phyloP scores from a whole-genome alignment of 2,888 invertebrate genomes.

The Agriopis leucophaearia region DNA sequence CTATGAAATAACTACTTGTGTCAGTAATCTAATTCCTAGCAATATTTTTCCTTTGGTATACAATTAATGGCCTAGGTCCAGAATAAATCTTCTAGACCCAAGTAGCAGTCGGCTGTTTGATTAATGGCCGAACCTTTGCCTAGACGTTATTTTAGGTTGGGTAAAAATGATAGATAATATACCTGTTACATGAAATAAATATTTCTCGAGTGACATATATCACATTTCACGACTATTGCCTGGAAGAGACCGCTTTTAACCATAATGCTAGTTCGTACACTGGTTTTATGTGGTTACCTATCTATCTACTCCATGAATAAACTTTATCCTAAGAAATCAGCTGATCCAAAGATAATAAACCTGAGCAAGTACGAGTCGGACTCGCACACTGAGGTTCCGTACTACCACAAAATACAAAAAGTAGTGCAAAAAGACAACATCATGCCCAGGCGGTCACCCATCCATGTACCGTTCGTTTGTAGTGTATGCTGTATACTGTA shows the following conservation, averaged over 20 bases:
- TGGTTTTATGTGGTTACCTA: too few relatives aligned
- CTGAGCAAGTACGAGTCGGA: too few relatives aligned
- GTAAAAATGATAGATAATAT: constrained; percentile 20
- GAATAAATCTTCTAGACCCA: constrained; percentile 23
- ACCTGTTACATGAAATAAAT: constrained; percentile 1
- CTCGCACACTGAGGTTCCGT: too few relatives aligned
- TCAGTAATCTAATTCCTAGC: constrained; percentile 14
- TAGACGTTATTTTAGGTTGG: constrained; percentile 17
- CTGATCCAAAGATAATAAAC: not conserved
- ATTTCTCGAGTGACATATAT: constrained; percentile 4
- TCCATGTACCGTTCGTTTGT: too few relatives aligned
- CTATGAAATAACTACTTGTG: not conserved
- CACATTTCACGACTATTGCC: not conserved
- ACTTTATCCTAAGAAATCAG: too few relatives aligned
- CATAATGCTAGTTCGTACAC: too few relatives aligned
- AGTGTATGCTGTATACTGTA: not conserved
- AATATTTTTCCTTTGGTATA: constrained; percentile 17
- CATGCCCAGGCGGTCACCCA: too few relatives aligned
- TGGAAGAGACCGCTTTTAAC: too few relatives aligned
- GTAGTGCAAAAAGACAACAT: too few relatives aligned
- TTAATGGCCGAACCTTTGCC: constrained; percentile 19
- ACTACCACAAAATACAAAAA: too few relatives aligned
- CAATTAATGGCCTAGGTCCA: constrained; percentile 17
- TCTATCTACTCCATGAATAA: too few relatives aligned
- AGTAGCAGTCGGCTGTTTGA: constrained; percentile 16